phyloP scores from a whole-genome alignment of 2,888 invertebrate species.

The Orthosia incerta region DNA sequence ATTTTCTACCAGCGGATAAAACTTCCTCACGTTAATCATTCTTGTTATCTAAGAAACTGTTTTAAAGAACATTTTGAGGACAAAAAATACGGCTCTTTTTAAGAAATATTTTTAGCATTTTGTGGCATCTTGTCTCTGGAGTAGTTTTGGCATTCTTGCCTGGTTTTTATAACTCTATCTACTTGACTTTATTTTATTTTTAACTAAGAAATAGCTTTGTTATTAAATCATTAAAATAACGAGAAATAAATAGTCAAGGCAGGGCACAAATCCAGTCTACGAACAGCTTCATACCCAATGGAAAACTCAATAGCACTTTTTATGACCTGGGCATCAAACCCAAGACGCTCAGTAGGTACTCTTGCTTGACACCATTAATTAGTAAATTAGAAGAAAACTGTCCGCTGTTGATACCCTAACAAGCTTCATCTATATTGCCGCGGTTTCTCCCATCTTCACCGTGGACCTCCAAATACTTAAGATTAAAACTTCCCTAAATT shows the following conservation, averaged over 20 bases:
- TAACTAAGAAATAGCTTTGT: too few species aligned
- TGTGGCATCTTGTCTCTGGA: neutral
- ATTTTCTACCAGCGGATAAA: constrained; percentile 16
- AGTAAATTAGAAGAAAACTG: neutral
- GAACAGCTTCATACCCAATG: too few species aligned
- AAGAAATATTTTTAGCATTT: neutral
- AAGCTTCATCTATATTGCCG: neutral
- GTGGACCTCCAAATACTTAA: constrained; percentile 50
- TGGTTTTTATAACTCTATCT: neutral
- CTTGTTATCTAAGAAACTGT: constrained; percentile 27
- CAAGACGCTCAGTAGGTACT: neutral
- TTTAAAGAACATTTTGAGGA: neutral
- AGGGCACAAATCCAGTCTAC: too few species aligned
- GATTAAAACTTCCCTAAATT: constrained; percentile 73
- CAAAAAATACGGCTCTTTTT: neutral
- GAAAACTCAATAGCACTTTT: too few species aligned
- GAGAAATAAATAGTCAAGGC: too few species aligned
- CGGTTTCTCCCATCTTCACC: constrained; percentile 12
- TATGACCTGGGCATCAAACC: too few species aligned
- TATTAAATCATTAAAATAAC: too few species aligned
- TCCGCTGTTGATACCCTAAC: neutral
- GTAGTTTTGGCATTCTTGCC: neutral
- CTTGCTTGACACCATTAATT: neutral
- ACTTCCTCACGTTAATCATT: constrained; percentile 37
- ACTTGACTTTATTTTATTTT: neutral